phyloP scores from a whole-genome alignment of 1,140 invertebrate genomes.

The Drosophila baimaii region DNA sequence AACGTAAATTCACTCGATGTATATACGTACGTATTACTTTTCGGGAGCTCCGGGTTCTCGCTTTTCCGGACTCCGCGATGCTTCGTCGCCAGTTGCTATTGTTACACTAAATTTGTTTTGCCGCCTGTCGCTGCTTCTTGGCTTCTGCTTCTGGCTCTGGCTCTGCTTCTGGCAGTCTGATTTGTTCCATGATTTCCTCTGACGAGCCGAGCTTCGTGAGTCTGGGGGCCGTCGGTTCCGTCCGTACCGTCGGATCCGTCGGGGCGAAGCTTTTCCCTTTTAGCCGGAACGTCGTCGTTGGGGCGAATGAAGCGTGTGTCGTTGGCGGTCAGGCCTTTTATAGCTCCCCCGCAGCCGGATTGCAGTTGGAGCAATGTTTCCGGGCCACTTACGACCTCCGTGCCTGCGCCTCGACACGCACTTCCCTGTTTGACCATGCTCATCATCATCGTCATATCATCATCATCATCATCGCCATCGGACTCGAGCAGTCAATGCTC shows the following conservation, averaged over 20 bases:
- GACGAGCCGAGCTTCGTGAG: constrained; percentile 58
- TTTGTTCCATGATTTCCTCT: constrained; percentile 58
- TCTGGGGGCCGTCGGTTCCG: too few species aligned
- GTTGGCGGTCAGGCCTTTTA: constrained; percentile 68
- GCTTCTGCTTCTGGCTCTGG: constrained; percentile 29
- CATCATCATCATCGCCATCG: constrained; percentile 1
- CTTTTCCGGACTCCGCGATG: constrained; percentile 37
- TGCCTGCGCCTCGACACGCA: constrained; percentile 51
- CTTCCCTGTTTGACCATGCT: constrained; percentile 49
- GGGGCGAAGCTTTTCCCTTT: constrained; percentile 55
- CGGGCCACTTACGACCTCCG: constrained; percentile 62
- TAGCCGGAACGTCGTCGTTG: constrained; percentile 37
- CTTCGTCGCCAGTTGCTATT: constrained; percentile 67
- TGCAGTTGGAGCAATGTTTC: constrained; percentile 37
- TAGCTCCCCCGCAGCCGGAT: constrained; percentile 42
- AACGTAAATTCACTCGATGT: constrained; percentile 32
- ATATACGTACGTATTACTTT: constrained; percentile 47
- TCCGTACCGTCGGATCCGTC: constrained; percentile 28
- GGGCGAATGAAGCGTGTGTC: constrained; percentile 60
- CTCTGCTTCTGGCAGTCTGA: constrained; percentile 26
- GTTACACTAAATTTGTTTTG: constrained; percentile 71
- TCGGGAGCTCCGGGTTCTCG: constrained; percentile 1
- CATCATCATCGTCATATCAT: constrained; percentile 46
- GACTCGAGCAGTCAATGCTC: constrained; percentile 50
- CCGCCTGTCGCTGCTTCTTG: constrained; percentile 51